These are phyloP conservation scores for Pangasius krempfi DNA, from an alignment of 2,797 vertebrate genomes.

Conservation along the genomic window DNA sequence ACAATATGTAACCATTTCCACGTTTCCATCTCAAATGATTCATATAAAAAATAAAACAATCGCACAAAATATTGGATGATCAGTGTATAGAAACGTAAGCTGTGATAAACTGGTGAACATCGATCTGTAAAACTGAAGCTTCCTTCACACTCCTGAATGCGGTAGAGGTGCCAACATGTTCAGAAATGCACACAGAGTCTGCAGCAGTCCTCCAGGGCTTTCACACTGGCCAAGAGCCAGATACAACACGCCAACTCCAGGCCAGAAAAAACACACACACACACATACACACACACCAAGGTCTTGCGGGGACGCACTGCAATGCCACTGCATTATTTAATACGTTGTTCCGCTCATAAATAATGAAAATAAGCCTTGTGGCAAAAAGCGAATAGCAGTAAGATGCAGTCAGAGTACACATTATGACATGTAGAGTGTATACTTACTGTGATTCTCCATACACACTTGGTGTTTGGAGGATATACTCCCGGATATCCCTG, in stretches of 20 bases:
- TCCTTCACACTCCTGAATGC: slow-evolving; percentile 1
- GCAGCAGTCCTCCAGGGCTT: slow-evolving; percentile 44
- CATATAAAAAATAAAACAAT: neutral
- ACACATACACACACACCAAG: neutral
- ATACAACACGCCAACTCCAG: slow-evolving; percentile 41
- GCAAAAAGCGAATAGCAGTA: neutral
- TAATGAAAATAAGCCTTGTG: slow-evolving; percentile 7
- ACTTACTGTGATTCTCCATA: slow-evolving; percentile 98
- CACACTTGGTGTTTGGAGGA: slow-evolving; percentile 96
- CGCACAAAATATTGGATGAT: neutral
- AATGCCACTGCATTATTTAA: slow-evolving; percentile 36
- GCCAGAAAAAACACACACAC: slow-evolving; percentile 10
- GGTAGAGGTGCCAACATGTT: slow-evolving; percentile 28
- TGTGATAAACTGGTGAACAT: neutral
- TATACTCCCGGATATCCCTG: slow-evolving; percentile 98
- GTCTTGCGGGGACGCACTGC: slow-evolving; percentile 22
- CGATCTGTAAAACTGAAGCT: neutral
- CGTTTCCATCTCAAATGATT: neutral
- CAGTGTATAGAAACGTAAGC: neutral
- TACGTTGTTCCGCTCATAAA: neutral
- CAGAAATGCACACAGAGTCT: slow-evolving; percentile 48
- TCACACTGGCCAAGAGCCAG: slow-evolving; percentile 53
- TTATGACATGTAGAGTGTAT: neutral
- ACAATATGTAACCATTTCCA: neutral
- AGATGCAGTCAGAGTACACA: neutral